Conservation (phyloP, 1,140 invertebrate species). For the Lamellibrachia luymesi region DNA sequence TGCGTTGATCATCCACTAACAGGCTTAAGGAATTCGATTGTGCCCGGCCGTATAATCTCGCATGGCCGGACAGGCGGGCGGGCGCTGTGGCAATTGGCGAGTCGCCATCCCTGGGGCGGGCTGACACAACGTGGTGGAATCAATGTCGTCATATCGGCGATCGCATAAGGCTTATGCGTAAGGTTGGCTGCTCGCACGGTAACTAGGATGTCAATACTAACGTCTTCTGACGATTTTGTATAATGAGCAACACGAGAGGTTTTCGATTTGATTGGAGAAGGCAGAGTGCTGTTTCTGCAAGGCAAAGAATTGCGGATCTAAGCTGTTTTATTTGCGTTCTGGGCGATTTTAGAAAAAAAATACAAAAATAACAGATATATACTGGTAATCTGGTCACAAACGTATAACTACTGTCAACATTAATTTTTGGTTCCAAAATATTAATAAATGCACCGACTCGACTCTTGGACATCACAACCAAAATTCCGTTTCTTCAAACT, state of each 20-base stretch:
- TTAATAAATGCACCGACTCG: no score
- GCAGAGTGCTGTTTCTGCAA: not conserved
- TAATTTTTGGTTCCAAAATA: no score
- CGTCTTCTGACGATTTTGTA: not conserved
- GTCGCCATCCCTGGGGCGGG: not conserved
- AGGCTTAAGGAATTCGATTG: slow-evolving; percentile 4
- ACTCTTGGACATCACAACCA: no score
- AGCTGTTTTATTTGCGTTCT: not conserved
- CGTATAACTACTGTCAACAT: no score
- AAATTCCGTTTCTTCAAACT: no score
- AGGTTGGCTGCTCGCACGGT: not conserved
- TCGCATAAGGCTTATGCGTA: not conserved
- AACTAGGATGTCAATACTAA: not conserved
- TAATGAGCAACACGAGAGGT: not conserved
- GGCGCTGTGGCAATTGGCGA: not conserved
- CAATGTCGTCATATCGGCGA: not conserved
- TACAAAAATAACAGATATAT: not conserved
- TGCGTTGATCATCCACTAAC: not conserved
- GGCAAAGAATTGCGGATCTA: not conserved
- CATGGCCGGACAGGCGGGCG: not conserved
- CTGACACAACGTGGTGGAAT: not conserved
- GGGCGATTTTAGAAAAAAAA: not conserved
- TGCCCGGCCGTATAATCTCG: not conserved
- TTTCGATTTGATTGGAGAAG: not conserved
- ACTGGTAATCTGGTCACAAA: no score